Evolutionary conservation across 2,888 invertebrate species (phyloP), one percentile per base, ranked within the genome.

Genomic region (Willowsia nigromaculata): DNA sequence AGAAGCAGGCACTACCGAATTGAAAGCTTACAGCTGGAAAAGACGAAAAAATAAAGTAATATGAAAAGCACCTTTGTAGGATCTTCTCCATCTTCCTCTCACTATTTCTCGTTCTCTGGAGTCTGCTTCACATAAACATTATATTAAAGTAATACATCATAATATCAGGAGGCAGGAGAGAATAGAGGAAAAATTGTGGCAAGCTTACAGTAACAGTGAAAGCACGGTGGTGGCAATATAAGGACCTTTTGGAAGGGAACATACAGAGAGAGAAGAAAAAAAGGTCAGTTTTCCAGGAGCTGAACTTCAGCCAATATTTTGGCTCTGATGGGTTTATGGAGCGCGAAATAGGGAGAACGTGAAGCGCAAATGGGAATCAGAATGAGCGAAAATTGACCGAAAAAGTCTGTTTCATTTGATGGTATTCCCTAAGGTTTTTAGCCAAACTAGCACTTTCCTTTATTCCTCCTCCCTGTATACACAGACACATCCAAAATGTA

Each of bases 301-400:
- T 84, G 84, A 89, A 59, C 80, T 71, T 68, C 30, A 89, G 85
- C 90, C 89, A 86, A 90, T 90, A 91, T 90, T 90, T 89, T 74
- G 85, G 86, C 87, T 85, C 71, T 91, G 91, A 91, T 91, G 91
- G 91, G 91, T 91, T 91, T 91, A 91, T 91, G 89, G 90, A 90
- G 91, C 91, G 90, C 90, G 88, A 91, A 88, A 90, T 85, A 86
- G 85, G 90, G 87, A 81, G 86, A 84, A 65, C 37, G 50, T 83
- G 83, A 80, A 71, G 84, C 53, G 88, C 83, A 90, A 88, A 89
- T 89, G 91, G 90, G 91, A 91, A 90, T 91, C 88, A 84, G 88
- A 91, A 91, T 91, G 91, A 92, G 91, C 91, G 90, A 92, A 91
- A 91, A 91, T 91, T 91, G 91, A 89, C 90, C 91, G 88, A 91